Base-by-base conservation (phyloP, 2,888 invertebrate species). In the Lasius fuliginosus region DNA sequence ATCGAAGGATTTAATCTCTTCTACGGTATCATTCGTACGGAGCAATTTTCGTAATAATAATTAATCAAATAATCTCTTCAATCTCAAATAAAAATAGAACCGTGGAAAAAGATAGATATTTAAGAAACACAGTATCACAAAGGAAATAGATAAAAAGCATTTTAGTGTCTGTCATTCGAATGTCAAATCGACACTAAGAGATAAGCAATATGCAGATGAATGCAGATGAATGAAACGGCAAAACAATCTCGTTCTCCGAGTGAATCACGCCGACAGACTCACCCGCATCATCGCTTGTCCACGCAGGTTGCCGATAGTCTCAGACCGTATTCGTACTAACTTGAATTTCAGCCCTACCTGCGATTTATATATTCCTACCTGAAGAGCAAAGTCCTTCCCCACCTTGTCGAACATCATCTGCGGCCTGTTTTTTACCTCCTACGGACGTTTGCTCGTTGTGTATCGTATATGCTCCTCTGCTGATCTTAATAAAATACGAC, bases 311-410 rank as follows among this genome's bases (percentile, higher is more conserved):
- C 85, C 69, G 68, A 87, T 87, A 87, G 85, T 65, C 85, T 76
- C 87, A 56, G 87, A 87, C 87, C 85, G 87, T 89, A 87, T 88
- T 87, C 88, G 89, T 85, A 92, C 92, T 92, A 92, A 92, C 91
- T 86, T 87, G 91, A 91, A 89, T 92, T 91, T 89, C 87, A 90
- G 89, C 85, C 90, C 90, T 86, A 89, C 89, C 88, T 87, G 87
- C 88, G 90, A 90, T 90, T 93, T 93, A 93, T 93, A 93, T 91
- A 92, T 92, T 90, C 93, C 62, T 83, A n/a, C 82, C 64, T 86
- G 89, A 86, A 87, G 87, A 88, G 90, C 82, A 88, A 90, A 88
- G 74, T 53, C 53, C 8, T 53, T 87, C 91, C 92, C 91, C 92
- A 89, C 90, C 89, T 40, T 23, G 62, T 40, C 68, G 76, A 83